phyloP scores from a whole-genome alignment of 1,140 invertebrate species.

The Leptinotarsa lineolata region DNA sequence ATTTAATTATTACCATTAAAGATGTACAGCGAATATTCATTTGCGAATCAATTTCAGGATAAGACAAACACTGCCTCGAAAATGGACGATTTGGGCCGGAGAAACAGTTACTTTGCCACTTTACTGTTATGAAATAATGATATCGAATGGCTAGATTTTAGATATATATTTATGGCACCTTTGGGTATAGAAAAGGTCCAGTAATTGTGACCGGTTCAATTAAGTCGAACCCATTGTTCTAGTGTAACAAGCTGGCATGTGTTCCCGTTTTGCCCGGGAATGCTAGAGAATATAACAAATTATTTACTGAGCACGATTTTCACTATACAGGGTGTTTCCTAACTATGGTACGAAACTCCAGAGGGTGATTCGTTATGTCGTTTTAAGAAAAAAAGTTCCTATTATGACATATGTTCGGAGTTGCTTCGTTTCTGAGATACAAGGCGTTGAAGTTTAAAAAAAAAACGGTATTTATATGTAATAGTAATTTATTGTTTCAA shows the following conservation, averaged over 20 bases:
- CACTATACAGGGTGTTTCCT: too few species aligned
- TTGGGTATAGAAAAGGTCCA: not conserved
- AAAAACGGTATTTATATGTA: too few species aligned
- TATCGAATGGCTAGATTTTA: not conserved
- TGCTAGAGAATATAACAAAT: not conserved
- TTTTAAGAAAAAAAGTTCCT: too few species aligned
- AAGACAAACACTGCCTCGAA: constrained; percentile 3
- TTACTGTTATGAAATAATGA: constrained; percentile 21
- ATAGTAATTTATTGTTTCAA: too few species aligned
- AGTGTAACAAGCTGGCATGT: not conserved
- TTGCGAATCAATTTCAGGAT: constrained; percentile 5
- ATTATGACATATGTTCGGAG: too few species aligned
- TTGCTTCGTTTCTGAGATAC: too few species aligned
- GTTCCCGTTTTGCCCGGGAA: not conserved
- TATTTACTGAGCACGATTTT: not conserved
- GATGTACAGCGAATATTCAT: not conserved
- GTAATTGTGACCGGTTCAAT: not conserved
- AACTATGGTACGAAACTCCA: too few species aligned
- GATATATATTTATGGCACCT: constrained; percentile 14
- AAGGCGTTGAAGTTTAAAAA: too few species aligned
- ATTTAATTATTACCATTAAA: constrained; percentile 11
- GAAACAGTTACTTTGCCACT: constrained; percentile 8
- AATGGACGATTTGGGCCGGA: not conserved
- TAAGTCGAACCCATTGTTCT: not conserved
- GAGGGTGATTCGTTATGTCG: too few species aligned